Conservation (phyloP, 2,113 vertebrate genomes). For the Scatophagus argus region DNA sequence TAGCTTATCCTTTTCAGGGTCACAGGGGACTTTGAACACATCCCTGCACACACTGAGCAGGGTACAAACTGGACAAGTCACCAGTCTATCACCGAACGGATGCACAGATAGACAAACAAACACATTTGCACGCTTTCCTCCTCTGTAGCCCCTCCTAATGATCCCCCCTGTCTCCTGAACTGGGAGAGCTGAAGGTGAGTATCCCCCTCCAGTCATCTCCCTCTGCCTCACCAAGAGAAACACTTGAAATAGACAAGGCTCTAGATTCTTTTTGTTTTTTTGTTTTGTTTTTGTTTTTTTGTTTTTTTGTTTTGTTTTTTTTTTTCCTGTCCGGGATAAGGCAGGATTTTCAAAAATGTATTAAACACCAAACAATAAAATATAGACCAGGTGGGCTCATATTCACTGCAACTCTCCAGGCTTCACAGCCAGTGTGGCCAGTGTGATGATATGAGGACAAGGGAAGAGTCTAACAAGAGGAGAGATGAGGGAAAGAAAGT, state of each 20-base stretch:
- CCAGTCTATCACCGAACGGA: slow-evolving; percentile 26
- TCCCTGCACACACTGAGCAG: slow-evolving; percentile 4
- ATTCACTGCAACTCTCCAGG: slow-evolving; percentile 66
- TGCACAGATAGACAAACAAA: slow-evolving; percentile 50
- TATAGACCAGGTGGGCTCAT: slow-evolving; percentile 78
- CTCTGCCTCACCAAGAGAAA: slow-evolving; percentile 67
- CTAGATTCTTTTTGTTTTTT: slow-evolving; percentile 28
- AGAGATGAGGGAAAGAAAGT: slow-evolving; percentile 64
- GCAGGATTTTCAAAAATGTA: slow-evolving; percentile 78
- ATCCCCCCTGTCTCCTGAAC: slow-evolving; percentile 73
- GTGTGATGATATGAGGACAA: slow-evolving; percentile 73
- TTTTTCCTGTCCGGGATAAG: slow-evolving; percentile 25
- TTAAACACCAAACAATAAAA: slow-evolving; percentile 81
- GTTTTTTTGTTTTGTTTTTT: slow-evolving; percentile 20
- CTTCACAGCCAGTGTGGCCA: slow-evolving; percentile 56
- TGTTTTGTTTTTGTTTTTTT: slow-evolving; percentile 7
- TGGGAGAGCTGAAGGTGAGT: slow-evolving; percentile 78
- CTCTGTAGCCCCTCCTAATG: slow-evolving; percentile 69
- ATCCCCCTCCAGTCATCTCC: slow-evolving; percentile 75
- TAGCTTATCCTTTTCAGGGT: slow-evolving; percentile 10
- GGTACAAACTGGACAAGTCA: neutral
- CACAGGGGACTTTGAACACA: slow-evolving; percentile 17
- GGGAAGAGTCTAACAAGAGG: slow-evolving; percentile 69
- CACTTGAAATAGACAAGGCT: slow-evolving; percentile 70
- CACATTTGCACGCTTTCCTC: slow-evolving; percentile 41